A percentile compares a stretch with the other conserved stretches of the same genome.
Evolutionary conservation across 2,797 vertebrate species (phyloP).

Genomic region (Odontamblyopus lacepedii): DNA sequence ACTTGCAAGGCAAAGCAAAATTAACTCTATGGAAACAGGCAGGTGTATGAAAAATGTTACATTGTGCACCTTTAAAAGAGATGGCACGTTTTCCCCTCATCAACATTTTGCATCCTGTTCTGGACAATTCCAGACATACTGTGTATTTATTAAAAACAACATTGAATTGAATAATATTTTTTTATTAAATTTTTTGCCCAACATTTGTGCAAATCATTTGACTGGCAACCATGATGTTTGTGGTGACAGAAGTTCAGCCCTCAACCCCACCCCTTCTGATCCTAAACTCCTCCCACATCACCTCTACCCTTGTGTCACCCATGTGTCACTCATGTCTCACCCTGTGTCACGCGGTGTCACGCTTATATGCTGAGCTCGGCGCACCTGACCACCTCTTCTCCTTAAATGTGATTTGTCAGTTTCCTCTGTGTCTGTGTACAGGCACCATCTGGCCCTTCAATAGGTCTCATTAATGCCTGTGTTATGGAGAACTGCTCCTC

Average conservation of each 20-base stretch:
- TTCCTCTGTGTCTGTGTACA: slow-evolving; percentile 46
- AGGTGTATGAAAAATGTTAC: no score
- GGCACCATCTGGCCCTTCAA: slow-evolving; percentile 75
- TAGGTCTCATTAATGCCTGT: slow-evolving; percentile 70
- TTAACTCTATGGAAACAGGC: no score
- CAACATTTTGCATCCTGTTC: no score
- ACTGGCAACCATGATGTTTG: slow-evolving; percentile 63
- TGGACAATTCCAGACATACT: no score
- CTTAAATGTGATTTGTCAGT: slow-evolving; percentile 58
- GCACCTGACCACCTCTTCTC: slow-evolving; percentile 63
- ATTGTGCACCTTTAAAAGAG: no score
- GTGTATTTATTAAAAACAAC: no score
- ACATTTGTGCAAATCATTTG: slow-evolving; percentile 37
- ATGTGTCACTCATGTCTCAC: slow-evolving; percentile 35
- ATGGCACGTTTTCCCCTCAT: no score
- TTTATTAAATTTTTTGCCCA: neutral
- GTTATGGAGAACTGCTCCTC: slow-evolving; percentile 59
- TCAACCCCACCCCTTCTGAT: slow-evolving; percentile 28
- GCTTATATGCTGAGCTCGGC: slow-evolving; percentile 39
- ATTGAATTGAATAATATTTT: no score
- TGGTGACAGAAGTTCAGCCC: slow-evolving; percentile 68
- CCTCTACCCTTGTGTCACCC: slow-evolving; percentile 31
- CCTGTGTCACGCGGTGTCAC: slow-evolving; percentile 41
- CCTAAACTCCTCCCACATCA: slow-evolving; percentile 42
- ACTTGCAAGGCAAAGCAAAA: no score